Evolutionary conservation across 2,888 invertebrate species (phyloP).

Genomic region (Gymnocheta viridis): DNA sequence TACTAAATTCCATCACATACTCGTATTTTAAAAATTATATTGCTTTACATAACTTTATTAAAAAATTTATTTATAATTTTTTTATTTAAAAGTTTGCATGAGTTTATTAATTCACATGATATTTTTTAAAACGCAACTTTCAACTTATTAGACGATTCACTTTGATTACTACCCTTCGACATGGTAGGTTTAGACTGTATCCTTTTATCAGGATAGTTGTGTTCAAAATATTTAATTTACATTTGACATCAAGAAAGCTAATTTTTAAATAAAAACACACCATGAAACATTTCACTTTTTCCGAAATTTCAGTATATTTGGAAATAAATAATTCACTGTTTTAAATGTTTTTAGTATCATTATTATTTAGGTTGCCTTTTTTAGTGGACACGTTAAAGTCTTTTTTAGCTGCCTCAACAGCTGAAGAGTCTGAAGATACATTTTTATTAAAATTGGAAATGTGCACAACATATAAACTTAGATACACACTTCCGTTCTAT

Average conservation of each 20-base stretch:
- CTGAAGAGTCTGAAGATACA: not conserved
- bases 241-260: not conserved
- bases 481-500: constrained; percentile 6
- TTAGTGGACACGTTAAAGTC: not conserved
- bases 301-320: not conserved
- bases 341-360: constrained; percentile 20
- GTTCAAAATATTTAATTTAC: not conserved
- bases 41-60: too few species aligned
- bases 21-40: too few species aligned
- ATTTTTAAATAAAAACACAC: not conserved
- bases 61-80: too few species aligned
- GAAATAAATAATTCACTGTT: constrained; percentile 1
- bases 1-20: too few species aligned
- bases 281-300: not conserved
- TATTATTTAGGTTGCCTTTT: not conserved
- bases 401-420: not conserved
- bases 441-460: too few species aligned
- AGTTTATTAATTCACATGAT: too few species aligned
- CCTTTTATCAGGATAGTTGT: not conserved
- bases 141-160: not conserved
- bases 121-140: too few species aligned
- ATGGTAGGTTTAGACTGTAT: not conserved
- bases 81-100: too few species aligned
- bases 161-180: not conserved
- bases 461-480: too few species aligned